phyloP scores from a whole-genome alignment of 2,888 invertebrate species.

The Sepiola atlantica region DNA sequence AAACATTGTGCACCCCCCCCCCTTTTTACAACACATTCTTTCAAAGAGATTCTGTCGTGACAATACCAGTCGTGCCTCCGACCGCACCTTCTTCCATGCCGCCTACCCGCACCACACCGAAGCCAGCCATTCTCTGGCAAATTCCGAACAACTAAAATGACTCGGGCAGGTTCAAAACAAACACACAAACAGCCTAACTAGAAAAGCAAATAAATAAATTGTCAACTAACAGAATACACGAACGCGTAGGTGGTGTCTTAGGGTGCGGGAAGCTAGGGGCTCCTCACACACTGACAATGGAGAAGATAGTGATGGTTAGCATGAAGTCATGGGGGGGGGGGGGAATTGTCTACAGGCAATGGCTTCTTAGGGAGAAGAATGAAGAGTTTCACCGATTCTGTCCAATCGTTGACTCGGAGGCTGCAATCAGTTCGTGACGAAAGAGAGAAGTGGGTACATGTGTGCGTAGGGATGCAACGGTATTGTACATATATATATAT shows the following conservation, averaged over 20 bases:
- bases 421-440: not conserved
- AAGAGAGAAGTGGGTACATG: not conserved
- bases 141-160: slow-evolving; percentile 22
- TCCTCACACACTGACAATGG: not conserved
- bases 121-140: not conserved
- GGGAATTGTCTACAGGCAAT: not conserved
- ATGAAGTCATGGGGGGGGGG: not conserved
- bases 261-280: slow-evolving; percentile 6
- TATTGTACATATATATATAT: too few species aligned
- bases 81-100: not conserved
- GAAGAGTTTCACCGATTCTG: not conserved
- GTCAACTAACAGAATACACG: slow-evolving; percentile 6
- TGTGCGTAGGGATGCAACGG: not conserved
- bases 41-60: not conserved
- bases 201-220: slow-evolving; percentile 21
- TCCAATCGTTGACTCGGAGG: not conserved
- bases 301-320: not conserved
- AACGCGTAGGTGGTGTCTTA: slow-evolving; percentile 19
- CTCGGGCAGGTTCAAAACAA: not conserved
- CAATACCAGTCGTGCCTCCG: slow-evolving; percentile 1
- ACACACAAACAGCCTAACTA: not conserved
- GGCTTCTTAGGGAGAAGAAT: not conserved
- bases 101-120: not conserved
- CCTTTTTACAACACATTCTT: not conserved
- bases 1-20: not conserved